Percentiles rank a stretch among this genome's conserved stretches.
phyloP scores from a whole-genome alignment of 2,797 vertebrate species.

The Acanthopagrus latus region DNA sequence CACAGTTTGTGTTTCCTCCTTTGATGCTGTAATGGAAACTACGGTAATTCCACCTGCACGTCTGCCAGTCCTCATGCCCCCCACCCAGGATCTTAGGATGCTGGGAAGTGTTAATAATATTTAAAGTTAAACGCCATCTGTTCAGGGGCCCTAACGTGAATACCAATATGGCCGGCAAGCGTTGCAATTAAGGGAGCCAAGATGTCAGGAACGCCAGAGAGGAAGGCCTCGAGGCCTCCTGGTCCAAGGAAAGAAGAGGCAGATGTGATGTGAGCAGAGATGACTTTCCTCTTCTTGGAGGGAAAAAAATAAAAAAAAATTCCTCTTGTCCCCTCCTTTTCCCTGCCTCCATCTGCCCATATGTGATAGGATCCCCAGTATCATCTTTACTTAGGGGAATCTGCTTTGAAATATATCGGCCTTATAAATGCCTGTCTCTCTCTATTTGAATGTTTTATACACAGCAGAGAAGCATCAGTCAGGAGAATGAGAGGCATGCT shows the following conservation, averaged over 20 bases:
- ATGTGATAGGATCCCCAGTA: constrained; percentile 61
- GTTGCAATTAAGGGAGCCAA: constrained; percentile 79
- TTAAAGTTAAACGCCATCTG: constrained; percentile 86
- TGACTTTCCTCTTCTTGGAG: constrained; percentile 52
- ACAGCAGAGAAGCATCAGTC: constrained; percentile 53
- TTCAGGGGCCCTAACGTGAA: constrained; percentile 67
- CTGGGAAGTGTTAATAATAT: constrained; percentile 81
- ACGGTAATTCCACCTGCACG: constrained; percentile 65
- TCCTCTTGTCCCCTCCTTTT: constrained; percentile 39
- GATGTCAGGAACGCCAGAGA: constrained; percentile 71
- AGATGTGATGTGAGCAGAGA: constrained; percentile 78
- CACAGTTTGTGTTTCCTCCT: constrained; percentile 54
- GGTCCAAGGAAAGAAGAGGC: constrained; percentile 59
- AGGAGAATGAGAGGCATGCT: constrained; percentile 63
- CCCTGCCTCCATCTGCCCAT: constrained; percentile 63
- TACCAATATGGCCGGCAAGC: constrained; percentile 71
- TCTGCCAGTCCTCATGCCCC: constrained; percentile 54
- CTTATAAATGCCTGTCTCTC: constrained; percentile 71
- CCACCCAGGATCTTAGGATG: constrained; percentile 52
- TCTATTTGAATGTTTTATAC: constrained; percentile 63
- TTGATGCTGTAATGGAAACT: constrained; percentile 68
- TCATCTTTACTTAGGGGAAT: constrained; percentile 69
- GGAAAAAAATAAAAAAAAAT: constrained; percentile 10
- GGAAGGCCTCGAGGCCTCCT: constrained; percentile 47
- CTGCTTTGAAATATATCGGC: constrained; percentile 68